Evolutionary conservation across 1,140 invertebrate genomes (phyloP), one percentile per base, ranked within the genome.

Genomic region (Bombus breviceps): DNA sequence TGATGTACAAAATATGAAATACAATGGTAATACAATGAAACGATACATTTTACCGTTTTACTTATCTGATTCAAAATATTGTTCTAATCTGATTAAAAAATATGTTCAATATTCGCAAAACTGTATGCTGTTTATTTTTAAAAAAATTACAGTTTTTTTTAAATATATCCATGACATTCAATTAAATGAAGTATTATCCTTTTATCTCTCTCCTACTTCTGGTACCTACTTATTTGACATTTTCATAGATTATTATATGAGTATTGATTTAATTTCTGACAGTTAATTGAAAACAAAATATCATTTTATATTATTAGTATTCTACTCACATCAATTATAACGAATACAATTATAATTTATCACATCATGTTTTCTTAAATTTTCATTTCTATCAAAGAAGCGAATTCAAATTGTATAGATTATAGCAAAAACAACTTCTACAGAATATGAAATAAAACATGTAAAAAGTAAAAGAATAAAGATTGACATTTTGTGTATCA

Each of bases 1-100:
- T 47, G 66, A 62, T 84, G 37, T 84, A 34, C 64, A 72, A 79
- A 84, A 59, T 79, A 71, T 25, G 32, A 84, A 77, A 79, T 62
- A 72, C 41, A 79, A 43, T 71, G 34, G 32, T 53, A 41, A 77
- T 41, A n/a, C 13, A 43, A 62, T 28, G 13, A 64, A 76, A 76
- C 13, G 18, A 37, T 37, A 47, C 5, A 62, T 83, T 83, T 37
- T 84, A 84, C 62, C 59, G 25, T 37, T 43, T 84, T 78, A 84
- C 32, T 43, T 80, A 80, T 69, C 57, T 69, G 47, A n/a, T 43
- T 62, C 12, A 8, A 80, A 15, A 25, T n/a, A 28, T 69, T 47
- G 43, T 47, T 47, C 43, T 47, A 47, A 47, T 47, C 43, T 15
- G 15, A 47, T 47, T 62, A 32, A 57, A 69, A 47, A 47, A 69